A percentile compares a stretch with the other conserved stretches of the same genome.
Evolutionary conservation across 2,113 vertebrate species (phyloP).

Genomic region (Lasiurus cinereus): DNA sequence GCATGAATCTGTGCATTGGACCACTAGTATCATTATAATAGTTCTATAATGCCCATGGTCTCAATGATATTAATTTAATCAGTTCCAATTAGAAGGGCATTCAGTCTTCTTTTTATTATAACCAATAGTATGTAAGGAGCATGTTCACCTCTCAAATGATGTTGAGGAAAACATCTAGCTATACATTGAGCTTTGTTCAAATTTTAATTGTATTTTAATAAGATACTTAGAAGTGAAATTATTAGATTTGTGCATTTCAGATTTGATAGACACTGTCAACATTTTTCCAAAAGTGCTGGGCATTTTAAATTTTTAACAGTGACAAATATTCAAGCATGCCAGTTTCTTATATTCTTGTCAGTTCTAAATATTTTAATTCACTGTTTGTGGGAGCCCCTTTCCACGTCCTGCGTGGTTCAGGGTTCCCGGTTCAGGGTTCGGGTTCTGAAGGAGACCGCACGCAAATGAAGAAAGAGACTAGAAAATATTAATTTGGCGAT

Average conservation of each 20-base stretch:
- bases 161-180: neutral
- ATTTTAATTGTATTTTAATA: constrained; percentile 29
- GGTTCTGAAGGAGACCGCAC: no score
- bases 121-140: neutral
- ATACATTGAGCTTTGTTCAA: neutral
- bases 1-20: no score
- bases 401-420: no score
- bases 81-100: neutral
- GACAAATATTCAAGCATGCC: neutral
- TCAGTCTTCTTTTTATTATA: neutral
- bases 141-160: neutral
- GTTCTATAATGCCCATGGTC: neutral
- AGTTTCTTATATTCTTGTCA: neutral
- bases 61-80: neutral
- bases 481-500: no score
- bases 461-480: no score
- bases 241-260: neutral
- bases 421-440: no score
- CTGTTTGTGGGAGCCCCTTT: neutral
- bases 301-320: constrained; percentile 16
- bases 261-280: neutral
- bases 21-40: neutral
- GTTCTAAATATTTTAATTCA: constrained; percentile 1
- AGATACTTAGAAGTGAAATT: neutral
- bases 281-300: neutral